Percentiles rank a stretch among this genome's conserved stretches.
Evolutionary conservation across 2,113 vertebrate genomes (phyloP).

Genomic region (Hippocampus mohnikei): DNA sequence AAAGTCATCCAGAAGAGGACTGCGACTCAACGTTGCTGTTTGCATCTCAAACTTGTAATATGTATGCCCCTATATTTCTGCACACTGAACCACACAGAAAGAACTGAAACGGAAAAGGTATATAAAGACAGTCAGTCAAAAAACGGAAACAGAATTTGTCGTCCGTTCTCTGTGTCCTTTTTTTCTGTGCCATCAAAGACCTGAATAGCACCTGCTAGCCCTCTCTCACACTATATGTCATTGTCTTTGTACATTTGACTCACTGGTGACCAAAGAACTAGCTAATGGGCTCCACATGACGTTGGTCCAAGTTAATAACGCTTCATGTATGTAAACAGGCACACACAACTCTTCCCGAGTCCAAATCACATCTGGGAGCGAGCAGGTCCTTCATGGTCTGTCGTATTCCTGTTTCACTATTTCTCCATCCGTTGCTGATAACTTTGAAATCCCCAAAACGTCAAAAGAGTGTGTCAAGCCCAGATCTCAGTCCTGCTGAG

Average conservation of each 20-base stretch:
- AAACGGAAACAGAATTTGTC: conserved; percentile 95
- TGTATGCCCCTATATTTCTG: conserved; percentile 54
- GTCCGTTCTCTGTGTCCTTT: conserved; percentile 49
- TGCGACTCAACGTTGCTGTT: conserved; percentile 63
- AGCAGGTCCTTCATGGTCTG: conserved; percentile 26
- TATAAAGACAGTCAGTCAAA: conserved; percentile 99
- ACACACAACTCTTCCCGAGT: conserved; percentile 86
- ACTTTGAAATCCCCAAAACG: conserved; percentile 45
- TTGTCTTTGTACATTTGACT: conserved; percentile 88
- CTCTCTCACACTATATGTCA: conserved; percentile 6
- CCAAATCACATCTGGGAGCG: conserved; percentile 46
- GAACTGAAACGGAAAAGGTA: conserved; percentile 80
- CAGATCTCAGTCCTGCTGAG: conserved; percentile 97
- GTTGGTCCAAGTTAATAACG: conserved; percentile 83
- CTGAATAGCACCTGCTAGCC: conserved; percentile 56
- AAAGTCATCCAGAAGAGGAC: conserved; percentile 58
- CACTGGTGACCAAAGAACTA: conserved; percentile 91
- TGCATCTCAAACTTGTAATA: conserved; percentile 83
- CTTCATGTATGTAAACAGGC: conserved; percentile 88
- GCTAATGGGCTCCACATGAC: conserved; percentile 94
- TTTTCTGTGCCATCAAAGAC: conserved; percentile 33
- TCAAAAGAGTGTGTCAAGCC: conserved; percentile 60
- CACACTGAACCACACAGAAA: conserved; percentile 90
- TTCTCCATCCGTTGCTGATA: conserved; percentile 43
- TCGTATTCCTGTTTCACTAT: conserved; percentile 49